Evolutionary conservation across 2,797 vertebrate species (phyloP).

Genomic region (Streptopelia turtur): DNA sequence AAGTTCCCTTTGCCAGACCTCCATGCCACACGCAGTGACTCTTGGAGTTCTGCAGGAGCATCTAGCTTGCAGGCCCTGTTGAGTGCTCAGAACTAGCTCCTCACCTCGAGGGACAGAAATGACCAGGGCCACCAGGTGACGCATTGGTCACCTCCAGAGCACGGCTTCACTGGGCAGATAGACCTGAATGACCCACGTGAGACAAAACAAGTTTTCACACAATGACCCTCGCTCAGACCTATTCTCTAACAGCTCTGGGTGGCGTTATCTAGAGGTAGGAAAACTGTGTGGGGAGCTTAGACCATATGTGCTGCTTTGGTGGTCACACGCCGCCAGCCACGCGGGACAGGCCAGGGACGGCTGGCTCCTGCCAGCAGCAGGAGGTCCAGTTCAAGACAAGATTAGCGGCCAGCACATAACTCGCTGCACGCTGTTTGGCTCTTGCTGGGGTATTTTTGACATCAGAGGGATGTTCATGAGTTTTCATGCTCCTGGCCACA

Average conservation of each 20-base stretch:
- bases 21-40: accelerated
- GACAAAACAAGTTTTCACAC: neutral
- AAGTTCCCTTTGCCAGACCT: neutral
- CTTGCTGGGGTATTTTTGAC: neutral
- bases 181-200: accelerated
- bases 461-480: accelerated
- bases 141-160: neutral
- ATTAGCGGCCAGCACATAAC: neutral
- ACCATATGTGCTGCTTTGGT: accelerated
- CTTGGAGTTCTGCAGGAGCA: neutral
- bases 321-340: accelerated
- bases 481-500: accelerated
- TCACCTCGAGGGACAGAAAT: accelerated
- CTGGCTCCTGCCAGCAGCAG: neutral
- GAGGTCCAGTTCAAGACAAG: neutral
- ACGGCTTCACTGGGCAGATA: neutral
- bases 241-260: neutral
- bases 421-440: neutral
- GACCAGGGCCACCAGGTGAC: neutral
- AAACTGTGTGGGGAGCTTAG: accelerated
- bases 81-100: neutral
- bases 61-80: accelerated
- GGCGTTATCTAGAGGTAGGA: accelerated
- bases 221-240: neutral
- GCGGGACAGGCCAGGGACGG: neutral